Conservation (phyloP, 2,113 vertebrate species). For the Crocuta crocuta region DNA sequence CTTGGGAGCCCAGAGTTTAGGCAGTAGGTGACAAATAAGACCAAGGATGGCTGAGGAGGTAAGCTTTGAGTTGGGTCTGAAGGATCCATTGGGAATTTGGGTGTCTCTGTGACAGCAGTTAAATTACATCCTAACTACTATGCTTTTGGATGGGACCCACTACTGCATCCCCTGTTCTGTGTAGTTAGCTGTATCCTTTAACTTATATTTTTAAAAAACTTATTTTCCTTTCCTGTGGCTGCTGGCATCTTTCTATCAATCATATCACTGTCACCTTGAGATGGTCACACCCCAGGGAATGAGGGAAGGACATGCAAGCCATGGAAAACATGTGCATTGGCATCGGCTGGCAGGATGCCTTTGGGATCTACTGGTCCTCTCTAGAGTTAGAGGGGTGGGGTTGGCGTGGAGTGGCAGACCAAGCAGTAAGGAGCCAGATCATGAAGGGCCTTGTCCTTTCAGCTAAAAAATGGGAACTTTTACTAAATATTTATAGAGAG, state of each 20-base stretch:
- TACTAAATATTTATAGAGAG: background rate
- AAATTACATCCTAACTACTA: background rate
- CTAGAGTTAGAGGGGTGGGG: fast-evolving
- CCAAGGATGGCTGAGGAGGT: background rate
- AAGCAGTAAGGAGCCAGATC: background rate
- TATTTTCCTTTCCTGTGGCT: conserved; percentile 7
- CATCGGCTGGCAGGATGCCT: background rate
- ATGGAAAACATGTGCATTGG: background rate
- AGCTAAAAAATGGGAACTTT: background rate
- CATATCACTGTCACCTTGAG: conserved; percentile 22
- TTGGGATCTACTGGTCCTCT: background rate
- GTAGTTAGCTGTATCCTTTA: background rate
- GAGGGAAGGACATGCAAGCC: background rate
- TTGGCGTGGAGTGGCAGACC: background rate
- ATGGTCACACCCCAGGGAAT: background rate
- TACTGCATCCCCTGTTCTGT: background rate
- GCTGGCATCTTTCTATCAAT: conserved; percentile 27
- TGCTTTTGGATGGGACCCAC: background rate
- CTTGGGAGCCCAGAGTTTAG: background rate
- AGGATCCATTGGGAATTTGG: background rate
- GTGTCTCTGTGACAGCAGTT: background rate
- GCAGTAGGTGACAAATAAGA: background rate
- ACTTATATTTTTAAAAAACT: background rate
- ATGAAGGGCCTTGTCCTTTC: background rate
- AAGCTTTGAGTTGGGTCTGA: background rate